These are phyloP conservation scores for Coremacera marginata DNA, from an alignment of 2,888 invertebrate species.

Conservation along the genomic window DNA sequence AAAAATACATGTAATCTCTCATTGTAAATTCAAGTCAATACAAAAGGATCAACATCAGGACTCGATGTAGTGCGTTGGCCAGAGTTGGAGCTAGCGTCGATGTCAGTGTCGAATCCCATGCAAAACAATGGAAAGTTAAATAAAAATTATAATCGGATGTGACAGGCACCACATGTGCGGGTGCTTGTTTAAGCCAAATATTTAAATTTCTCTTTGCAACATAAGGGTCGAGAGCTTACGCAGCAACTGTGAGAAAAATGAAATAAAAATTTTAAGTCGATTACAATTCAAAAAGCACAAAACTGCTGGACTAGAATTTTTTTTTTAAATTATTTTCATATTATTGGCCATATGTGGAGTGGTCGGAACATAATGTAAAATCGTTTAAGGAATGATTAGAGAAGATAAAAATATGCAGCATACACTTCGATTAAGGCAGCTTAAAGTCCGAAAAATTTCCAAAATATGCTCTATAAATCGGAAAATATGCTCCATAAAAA, in stretches of 20 bases:
- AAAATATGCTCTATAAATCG: no score
- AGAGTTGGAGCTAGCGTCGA: background rate
- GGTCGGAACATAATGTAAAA: no score
- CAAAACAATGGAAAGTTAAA: conserved; percentile 35
- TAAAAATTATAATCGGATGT: conserved; percentile 47
- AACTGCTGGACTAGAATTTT: conserved; percentile 29
- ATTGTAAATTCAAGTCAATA: conserved; percentile 43
- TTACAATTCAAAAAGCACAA: conserved; percentile 45
- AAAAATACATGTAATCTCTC: conserved; percentile 34
- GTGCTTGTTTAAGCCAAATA: conserved; percentile 29
- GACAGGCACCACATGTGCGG: conserved; percentile 42
- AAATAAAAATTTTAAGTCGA: conserved; percentile 27
- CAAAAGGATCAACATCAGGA: conserved; percentile 30
- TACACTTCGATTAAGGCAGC: no score
- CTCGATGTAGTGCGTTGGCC: background rate
- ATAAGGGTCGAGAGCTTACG: conserved; percentile 36
- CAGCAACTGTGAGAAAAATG: conserved; percentile 24
- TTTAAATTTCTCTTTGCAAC: conserved; percentile 42
- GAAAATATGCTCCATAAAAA: no score
- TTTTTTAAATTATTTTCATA: no score
- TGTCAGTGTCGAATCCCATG: background rate
- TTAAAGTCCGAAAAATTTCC: no score
- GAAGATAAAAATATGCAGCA: no score
- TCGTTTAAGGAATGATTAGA: no score
- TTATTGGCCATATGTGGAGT: no score